Evolutionary conservation across 2,888 invertebrate genomes (phyloP), one percentile per base, ranked within the genome.

Genomic region (Meloe dianella): DNA sequence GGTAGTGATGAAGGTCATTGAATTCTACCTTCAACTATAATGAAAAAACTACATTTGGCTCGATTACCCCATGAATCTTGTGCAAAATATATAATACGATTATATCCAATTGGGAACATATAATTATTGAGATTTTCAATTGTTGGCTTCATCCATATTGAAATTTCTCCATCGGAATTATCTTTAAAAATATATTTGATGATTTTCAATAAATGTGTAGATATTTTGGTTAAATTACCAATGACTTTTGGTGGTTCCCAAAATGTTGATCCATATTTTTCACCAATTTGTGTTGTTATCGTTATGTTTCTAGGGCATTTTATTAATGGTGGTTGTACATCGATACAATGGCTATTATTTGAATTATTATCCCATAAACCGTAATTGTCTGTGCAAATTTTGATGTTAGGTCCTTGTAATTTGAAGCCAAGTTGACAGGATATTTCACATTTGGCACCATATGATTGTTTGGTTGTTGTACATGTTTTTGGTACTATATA

Each of bases 21-120:
- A 14, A 59, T 12, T 72, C 77, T 78, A 87, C 87, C 89, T 68
- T 83, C 67, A 20, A 91, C 87, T 59, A 81, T 84, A 10, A 91
- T 84, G 24, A 81, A 84, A 74, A 91, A 90, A 67, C 84, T 85
- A 75, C 91, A 91, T 64, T 85, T 85, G 0, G 87, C 89, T 70
- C 84, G 85, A 77, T 91, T 91, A 54, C 86, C 85, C 66, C 85
- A 86, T 1, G 84, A 79, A 80, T 91, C 91, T 73, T 88, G 87
- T 0, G 90, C 90, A 12, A 86, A 84, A 78, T 90, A 91, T 0
- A 85, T 86, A n/a, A 91, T 85, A 12, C 79, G 80, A 5, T 88
- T 88, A 24, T 79, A 78, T 0, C 90, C 91, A 71, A 90, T 87
- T 68, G 86, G 86, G 58, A 89, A 86, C 74, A 85, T 86, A 59